Evolutionary conservation across 92 coral and sea anemone species (phyloP), one percentile per base, ranked within the genome.

Genomic region (Heliopora coerulea): DNA sequence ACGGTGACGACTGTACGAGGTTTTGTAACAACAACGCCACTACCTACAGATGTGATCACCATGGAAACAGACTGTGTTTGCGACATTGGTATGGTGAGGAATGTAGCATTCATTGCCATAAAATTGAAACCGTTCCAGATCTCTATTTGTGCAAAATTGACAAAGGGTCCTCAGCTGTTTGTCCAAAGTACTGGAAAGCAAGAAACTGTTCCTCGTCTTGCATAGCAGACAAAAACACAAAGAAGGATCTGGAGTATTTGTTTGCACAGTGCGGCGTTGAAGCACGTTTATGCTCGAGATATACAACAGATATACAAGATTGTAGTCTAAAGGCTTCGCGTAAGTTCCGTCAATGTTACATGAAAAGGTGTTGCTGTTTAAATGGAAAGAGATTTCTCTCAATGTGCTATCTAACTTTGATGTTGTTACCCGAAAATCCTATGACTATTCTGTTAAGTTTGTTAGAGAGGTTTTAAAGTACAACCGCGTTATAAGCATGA

Each of bases 81-180:
- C n/a, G 14, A 18, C 11, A 62, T 33, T 12, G 68, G 24, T 62
- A 62, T 62, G 68, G 68, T 11, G 26, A 10, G 12, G 26, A 62
- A 15, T 62, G 68, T 35, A 25, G 24, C 4, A 30, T 62, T 27
- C 19, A 25, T 42, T 49, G 44, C 46, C 13, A 54, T 39, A 23
- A 56, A 56, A 18, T 42, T 54, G 11, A 27, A 29, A 18, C 74
- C 44, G 52, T 26, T 49, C 10, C 74, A 1, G 62, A 48, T 13
- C 11, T 60, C 34, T 18, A 80, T 79, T 19, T 50, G 26, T 76
- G 81, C 49, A 33, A 31, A 18, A 59, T 10, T 30, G 20, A 62
- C 11, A 62, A 49, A 27, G 32, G 78, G 57, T 31, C n/a, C 15
- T 13, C 28, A 23, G 61, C 17, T 6, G 17, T 5, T 23, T 56